phyloP scores from a whole-genome alignment of 64 coral and sea anemone genomes.

The Pachyseris speciosa region DNA sequence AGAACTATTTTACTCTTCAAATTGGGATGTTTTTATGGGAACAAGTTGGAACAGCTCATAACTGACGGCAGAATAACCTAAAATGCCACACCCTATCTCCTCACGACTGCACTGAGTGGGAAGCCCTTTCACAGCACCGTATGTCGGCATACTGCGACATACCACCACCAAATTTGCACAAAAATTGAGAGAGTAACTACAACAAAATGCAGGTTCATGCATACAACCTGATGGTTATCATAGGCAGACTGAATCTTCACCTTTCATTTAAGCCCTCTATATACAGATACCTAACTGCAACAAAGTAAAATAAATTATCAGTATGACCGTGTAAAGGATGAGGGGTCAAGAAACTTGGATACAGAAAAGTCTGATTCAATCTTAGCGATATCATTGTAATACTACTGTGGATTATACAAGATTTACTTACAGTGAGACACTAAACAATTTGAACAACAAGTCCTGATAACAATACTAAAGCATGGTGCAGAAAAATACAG shows the following conservation, averaged over 20 bases:
- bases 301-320: neutral
- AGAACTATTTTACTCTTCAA: neutral
- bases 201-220: neutral
- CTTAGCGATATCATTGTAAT: conserved; percentile 11
- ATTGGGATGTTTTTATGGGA: neutral
- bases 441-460: neutral
- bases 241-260: neutral
- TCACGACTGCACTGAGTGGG: too few species aligned
- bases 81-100: too few species aligned
- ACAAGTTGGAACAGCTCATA: neutral
- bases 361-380: neutral
- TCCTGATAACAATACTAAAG: neutral
- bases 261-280: neutral
- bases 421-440: conserved; percentile 45
- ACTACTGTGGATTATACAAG: conserved; percentile 47
- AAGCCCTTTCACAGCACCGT: too few species aligned
- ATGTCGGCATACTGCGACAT: neutral
- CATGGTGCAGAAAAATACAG: neutral
- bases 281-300: neutral
- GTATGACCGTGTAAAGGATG: neutral
- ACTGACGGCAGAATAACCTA: too few species aligned
- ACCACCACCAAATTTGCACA: neutral
- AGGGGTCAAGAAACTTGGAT: neutral
- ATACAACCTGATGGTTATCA: neutral
- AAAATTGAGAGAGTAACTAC: neutral